Evolutionary conservation across 2,888 invertebrate species (phyloP).

Genomic region (Crepidodera aurea): DNA sequence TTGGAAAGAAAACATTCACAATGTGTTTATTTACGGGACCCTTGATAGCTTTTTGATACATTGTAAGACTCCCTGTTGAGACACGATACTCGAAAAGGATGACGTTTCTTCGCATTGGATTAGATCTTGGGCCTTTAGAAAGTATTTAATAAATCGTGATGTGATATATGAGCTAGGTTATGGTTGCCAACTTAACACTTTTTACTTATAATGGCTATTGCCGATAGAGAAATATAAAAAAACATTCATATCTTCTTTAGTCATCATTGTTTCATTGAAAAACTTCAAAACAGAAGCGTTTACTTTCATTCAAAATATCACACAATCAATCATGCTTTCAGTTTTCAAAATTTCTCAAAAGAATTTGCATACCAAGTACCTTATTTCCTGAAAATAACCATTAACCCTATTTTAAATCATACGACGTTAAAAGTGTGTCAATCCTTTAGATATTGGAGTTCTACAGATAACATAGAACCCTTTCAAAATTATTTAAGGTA

Average conservation of each 20-base stretch:
- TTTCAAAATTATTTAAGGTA: not conserved
- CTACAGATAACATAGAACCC: not conserved
- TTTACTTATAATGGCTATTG: no score
- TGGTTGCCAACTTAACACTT: no score
- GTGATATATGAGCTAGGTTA: no score
- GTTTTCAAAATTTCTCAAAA: not conserved
- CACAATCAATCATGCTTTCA: not conserved
- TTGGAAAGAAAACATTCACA: constrained; percentile 37
- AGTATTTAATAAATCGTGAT: no score
- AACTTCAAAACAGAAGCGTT: no score
- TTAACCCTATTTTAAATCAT: not conserved
- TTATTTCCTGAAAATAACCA: not conserved
- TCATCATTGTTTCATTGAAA: no score
- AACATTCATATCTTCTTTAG: no score
- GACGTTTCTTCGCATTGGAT: not conserved
- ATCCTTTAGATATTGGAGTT: not conserved
- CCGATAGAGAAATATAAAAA: no score
- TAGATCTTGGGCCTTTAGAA: not conserved
- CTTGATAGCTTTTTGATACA: constrained; percentile 46
- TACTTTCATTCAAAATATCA: no score
- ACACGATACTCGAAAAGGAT: constrained; percentile 31
- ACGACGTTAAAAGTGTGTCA: not conserved
- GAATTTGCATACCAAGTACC: not conserved
- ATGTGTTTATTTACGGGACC: constrained; percentile 42
- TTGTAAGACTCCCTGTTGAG: constrained; percentile 39